phyloP scores from a whole-genome alignment of 2,113 vertebrate species.

The Paramormyrops kingsleyae region DNA sequence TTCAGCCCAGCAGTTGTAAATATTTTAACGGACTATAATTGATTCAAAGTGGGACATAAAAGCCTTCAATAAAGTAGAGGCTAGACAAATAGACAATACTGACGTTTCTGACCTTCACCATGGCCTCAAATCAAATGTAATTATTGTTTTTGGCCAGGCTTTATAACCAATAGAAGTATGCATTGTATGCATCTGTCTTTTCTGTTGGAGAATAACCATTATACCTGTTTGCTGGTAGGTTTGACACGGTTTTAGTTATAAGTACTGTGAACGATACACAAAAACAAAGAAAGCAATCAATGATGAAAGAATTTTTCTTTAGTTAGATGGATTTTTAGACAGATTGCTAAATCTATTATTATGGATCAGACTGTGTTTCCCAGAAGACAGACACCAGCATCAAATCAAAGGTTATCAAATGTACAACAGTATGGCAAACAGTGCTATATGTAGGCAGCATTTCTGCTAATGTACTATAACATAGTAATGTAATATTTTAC shows the following conservation, averaged over 20 bases:
- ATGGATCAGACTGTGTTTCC: background rate
- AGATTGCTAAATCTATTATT: background rate
- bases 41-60: background rate
- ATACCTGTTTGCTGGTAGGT: background rate
- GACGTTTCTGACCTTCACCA: background rate
- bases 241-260: background rate
- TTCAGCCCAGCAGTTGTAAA: background rate
- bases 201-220: background rate
- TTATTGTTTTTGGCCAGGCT: background rate
- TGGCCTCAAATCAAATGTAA: background rate
- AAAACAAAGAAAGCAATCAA: background rate
- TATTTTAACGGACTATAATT: background rate
- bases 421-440: background rate
- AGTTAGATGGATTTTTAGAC: background rate
- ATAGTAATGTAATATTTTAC: background rate
- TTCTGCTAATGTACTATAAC: background rate
- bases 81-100: background rate
- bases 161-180: background rate
- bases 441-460: background rate
- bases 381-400: background rate
- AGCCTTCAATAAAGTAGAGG: background rate
- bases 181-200: background rate
- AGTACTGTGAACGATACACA: background rate
- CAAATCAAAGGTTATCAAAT: background rate
- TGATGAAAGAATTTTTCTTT: background rate